Evolutionary conservation across 2,113 vertebrate genomes (phyloP), one percentile per base, ranked within the genome.

Genomic region (Sebastes schlegelii): DNA sequence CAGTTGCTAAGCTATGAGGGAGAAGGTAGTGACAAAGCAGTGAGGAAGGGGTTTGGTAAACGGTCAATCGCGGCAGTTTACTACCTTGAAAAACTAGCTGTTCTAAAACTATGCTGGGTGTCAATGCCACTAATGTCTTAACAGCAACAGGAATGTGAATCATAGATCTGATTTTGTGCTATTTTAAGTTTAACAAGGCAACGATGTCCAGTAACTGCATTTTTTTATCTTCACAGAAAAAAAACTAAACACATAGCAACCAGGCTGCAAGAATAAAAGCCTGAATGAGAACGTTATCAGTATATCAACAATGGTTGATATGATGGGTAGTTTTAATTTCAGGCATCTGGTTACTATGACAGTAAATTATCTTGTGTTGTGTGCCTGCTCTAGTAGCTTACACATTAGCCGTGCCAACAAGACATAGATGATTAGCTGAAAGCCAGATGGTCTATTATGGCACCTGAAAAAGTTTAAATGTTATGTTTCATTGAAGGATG

Each of bases 361-460:
- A 42, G 43, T 67, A 45, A 45, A 72, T 12, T 10, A 19, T 23
- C 4, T 40, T 16, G 43, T 79, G 21, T 10, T 62, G 21, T 63
- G 40, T 42, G 4, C 67, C 62, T 67, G 26, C 3, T n/a, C 66
- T 73, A 3, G 17, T 9, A 19, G 14, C 19, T 23, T 60, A 69
- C 13, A 48, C 13, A 74, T 74, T 51, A 45, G 42, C 40, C 21
- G 17, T 52, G 52, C 51, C 51, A 80, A 76, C 62, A 73, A 60
- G 46, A 51, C 23, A 34, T 7, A 9, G 26, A 26, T 40, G 8
- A 67, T 58, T 71, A 76, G n/a, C 51, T 26, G 58, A 58, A 57
- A 17, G n/a, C 49, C 67, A 81, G 48, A 60, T 81, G 78, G 83
- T 66, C 21, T 21, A 8, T 85, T 19, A 67, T 5, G 49, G 21